Percentiles rank a stretch among this genome's conserved stretches.
Evolutionary conservation across 1,140 invertebrate genomes (phyloP).

Genomic region (Pemphigus obesinymphae): DNA sequence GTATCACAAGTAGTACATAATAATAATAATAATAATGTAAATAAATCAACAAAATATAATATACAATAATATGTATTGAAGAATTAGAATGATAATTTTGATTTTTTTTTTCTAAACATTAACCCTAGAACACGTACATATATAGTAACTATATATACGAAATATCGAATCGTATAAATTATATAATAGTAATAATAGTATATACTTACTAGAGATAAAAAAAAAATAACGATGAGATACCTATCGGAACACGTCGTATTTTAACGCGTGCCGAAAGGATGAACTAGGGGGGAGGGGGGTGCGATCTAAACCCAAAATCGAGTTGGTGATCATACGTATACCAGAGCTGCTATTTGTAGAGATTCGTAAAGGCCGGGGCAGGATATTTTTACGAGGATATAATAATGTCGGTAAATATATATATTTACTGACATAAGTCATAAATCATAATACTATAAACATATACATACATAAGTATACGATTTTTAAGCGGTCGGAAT

Average conservation of each 20-base stretch:
- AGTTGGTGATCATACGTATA: not conserved
- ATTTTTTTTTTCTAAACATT: conserved; percentile 5
- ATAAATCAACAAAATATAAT: conserved; percentile 3
- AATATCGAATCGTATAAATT: not conserved
- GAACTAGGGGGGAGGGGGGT: not conserved
- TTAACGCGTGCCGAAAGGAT: not conserved
- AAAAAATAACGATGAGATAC: not conserved
- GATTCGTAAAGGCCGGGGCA: too few species aligned
- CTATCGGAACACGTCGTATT: not conserved
- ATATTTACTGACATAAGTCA: too few species aligned
- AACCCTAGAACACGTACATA: not conserved
- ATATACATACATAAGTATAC: too few species aligned
- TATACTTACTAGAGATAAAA: not conserved
- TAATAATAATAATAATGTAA: not conserved
- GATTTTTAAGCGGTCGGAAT: too few species aligned
- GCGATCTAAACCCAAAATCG: not conserved
- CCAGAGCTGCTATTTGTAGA: too few species aligned
- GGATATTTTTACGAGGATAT: too few species aligned
- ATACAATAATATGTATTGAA: not conserved
- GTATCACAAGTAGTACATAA: conserved; percentile 15
- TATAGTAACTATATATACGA: not conserved
- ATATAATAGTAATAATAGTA: not conserved
- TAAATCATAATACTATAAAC: too few species aligned
- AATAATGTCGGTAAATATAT: not conserved
- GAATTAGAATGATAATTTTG: conserved; percentile 15